Evolutionary conservation across 2,797 vertebrate species (phyloP).

Genomic region (Petrocephalus schoutedeni): DNA sequence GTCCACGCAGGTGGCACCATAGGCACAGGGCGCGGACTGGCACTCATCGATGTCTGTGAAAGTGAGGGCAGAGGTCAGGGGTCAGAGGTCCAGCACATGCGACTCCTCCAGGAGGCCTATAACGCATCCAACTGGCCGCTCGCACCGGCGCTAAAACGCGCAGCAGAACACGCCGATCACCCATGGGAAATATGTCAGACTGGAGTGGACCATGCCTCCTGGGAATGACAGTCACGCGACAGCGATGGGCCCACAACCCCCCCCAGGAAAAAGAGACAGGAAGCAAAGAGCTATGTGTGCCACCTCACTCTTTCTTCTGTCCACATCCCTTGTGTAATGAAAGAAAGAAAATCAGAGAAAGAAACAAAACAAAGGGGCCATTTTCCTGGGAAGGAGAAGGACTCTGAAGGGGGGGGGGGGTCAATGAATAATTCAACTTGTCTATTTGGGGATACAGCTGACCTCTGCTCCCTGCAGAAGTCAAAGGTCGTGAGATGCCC

Average conservation of each 20-base stretch:
- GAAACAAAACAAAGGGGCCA: neutral
- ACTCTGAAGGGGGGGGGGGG: constrained; percentile 35
- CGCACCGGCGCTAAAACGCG: neutral
- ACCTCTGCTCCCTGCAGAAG: constrained; percentile 38
- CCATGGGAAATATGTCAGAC: neutral
- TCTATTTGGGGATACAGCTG: constrained; percentile 41
- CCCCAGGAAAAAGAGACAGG: neutral
- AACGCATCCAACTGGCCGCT: neutral
- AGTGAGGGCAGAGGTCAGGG: constrained; percentile 13
- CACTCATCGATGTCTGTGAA: constrained; percentile 87
- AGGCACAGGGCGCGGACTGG: constrained; percentile 85
- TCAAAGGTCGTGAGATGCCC: constrained; percentile 47
- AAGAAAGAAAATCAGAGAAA: constrained; percentile 20
- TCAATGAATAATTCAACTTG: constrained; percentile 40
- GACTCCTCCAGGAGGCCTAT: neutral
- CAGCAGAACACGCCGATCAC: neutral
- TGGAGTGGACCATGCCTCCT: neutral
- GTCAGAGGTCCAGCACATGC: neutral
- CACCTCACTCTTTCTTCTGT: neutral
- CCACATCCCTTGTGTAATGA: constrained; percentile 11
- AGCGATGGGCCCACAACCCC: neutral
- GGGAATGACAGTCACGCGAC: neutral
- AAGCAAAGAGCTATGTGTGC: neutral
- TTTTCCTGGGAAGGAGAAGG: constrained; percentile 27
- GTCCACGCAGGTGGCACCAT: constrained; percentile 85